Conservation (phyloP, 1,140 invertebrate species). For the Agrypnia vestita region DNA sequence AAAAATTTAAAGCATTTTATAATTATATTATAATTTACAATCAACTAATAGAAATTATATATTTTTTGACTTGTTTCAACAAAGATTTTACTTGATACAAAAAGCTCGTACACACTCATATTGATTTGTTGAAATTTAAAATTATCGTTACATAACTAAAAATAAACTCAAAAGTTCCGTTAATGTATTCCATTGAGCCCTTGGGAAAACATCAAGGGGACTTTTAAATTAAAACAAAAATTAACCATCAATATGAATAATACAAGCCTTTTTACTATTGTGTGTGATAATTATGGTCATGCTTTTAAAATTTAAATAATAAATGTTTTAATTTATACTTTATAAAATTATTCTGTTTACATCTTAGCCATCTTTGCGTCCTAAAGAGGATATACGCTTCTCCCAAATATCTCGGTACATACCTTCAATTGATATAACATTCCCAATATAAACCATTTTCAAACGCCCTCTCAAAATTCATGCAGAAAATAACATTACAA, state of each 20-base stretch:
- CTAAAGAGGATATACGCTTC: no score
- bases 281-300: background rate
- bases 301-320: background rate
- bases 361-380: no score
- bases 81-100: background rate
- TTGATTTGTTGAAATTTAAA: slow-evolving; percentile 20
- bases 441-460: background rate
- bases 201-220: slow-evolving; percentile 55
- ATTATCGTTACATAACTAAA: background rate
- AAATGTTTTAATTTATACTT: no score
- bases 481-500: background rate
- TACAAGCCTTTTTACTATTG: background rate
- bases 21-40: background rate
- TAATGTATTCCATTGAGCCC: slow-evolving; percentile 58
- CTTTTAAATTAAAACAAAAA: slow-evolving; percentile 35
- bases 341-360: no score
- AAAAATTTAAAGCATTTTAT: background rate
- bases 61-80: slow-evolving; percentile 14
- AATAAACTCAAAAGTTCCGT: slow-evolving; percentile 46
- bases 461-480: slow-evolving; percentile 9
- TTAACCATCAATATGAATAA: background rate
- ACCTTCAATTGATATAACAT: no score
- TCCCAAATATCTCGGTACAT: no score
- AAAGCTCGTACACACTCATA: background rate
- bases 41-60: background rate